Percentiles rank a stretch among this genome's conserved stretches.
These are phyloP conservation scores for Asobara japonica DNA, from an alignment of 1,140 invertebrate genomes.

Conservation along the genomic window DNA sequence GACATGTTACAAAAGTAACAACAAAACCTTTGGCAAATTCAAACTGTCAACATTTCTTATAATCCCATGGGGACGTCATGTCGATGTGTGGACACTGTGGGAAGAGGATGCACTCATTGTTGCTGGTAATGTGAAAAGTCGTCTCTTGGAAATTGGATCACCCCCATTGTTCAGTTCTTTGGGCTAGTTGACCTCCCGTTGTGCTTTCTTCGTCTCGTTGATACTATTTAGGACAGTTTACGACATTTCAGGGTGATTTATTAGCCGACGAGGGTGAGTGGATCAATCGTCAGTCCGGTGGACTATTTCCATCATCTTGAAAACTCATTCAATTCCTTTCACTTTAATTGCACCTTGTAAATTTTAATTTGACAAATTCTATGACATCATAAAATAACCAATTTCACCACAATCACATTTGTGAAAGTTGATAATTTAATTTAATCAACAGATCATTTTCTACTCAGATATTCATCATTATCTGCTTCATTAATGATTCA, in stretches of 20 bases:
- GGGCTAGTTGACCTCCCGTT: conserved; percentile 29
- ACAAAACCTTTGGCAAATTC: too few relatives aligned
- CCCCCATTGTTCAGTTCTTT: conserved; percentile 19
- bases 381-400: too few relatives aligned
- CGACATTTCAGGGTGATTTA: conserved; percentile 38
- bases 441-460: too few relatives aligned
- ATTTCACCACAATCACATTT: too few relatives aligned
- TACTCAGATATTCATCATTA: too few relatives aligned
- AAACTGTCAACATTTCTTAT: too few relatives aligned
- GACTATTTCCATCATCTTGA: not conserved
- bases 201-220: conserved; percentile 35
- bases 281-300: not conserved
- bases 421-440: too few relatives aligned
- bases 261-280: not conserved
- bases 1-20: not conserved
- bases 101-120: not conserved
- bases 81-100: not conserved
- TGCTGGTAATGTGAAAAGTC: conserved; percentile 4
- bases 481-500: too few relatives aligned
- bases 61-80: not conserved
- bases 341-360: not conserved
- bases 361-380: too few relatives aligned
- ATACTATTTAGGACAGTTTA: conserved; percentile 48
- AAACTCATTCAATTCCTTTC: not conserved
- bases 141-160: conserved; percentile 51